A percentile compares a stretch with the other conserved stretches of the same genome.
phyloP scores from a whole-genome alignment of 2,888 invertebrate genomes.

The Caenorhabditis panamensis region DNA sequence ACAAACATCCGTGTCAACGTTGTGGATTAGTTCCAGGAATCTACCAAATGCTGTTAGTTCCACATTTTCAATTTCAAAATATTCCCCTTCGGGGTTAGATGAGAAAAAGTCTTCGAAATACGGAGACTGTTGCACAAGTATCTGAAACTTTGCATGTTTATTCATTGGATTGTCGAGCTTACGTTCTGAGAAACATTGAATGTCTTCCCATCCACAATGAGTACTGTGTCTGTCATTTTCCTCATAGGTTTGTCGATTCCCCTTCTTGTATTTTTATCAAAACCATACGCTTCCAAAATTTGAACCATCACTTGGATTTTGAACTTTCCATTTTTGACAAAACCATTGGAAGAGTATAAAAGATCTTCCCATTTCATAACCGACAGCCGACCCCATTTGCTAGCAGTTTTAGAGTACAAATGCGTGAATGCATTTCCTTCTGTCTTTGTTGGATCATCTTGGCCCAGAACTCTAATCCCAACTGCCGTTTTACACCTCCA shows the following conservation, averaged over 20 bases:
- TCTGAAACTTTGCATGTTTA: neutral
- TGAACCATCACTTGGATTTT: neutral
- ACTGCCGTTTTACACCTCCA: neutral
- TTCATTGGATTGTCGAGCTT: neutral
- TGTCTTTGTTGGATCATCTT: neutral
- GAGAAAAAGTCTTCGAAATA: neutral
- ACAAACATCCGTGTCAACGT: neutral
- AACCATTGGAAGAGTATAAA: neutral
- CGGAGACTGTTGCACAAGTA: neutral
- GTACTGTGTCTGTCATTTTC: neutral
- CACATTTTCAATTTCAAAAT: neutral
- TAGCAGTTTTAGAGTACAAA: neutral
- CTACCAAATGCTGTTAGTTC: neutral
- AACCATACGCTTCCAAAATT: neutral
- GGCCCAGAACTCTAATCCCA: neutral
- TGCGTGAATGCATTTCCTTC: neutral
- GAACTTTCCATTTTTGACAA: neutral
- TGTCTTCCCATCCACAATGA: neutral
- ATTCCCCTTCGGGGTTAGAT: neutral
- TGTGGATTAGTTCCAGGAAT: neutral
- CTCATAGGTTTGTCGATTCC: neutral
- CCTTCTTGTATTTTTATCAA: neutral
- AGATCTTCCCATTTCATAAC: neutral
- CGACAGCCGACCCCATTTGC: neutral
- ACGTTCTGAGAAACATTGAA: neutral